Base-by-base conservation (phyloP, 2,888 invertebrate species). In the Catotricha subobsoleta region DNA sequence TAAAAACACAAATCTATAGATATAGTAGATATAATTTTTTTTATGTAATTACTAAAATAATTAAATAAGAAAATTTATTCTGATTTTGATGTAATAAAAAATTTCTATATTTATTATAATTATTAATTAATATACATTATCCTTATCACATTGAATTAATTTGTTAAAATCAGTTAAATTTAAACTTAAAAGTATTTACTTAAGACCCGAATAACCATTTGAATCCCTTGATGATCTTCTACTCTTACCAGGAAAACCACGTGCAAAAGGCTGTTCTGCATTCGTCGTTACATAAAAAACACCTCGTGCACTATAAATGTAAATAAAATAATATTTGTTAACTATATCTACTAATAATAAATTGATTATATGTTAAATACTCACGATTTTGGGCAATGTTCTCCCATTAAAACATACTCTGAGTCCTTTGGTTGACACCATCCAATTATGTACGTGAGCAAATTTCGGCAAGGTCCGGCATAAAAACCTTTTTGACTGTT, bases 201-300 rank as follows among this genome's bases (percentile, higher is more conserved):
- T n/a, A n/a, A n/a, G n/a, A n/a, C n/a, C n/a, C n/a, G n/a, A n/a
- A n/a, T n/a, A n/a, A n/a, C n/a, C n/a, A n/a, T n/a, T n/a, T n/a
- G n/a, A n/a, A n/a, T n/a, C n/a, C n/a, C n/a, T n/a, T n/a, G n/a
- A n/a, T n/a, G 33, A 33, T 33, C 33, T 5, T 33, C 19, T 19
- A 16, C 2, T 19, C 3, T 29, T 29, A 8, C 71, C 76, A 12
- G 81, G 82, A 53, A 77, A 79, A 7, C 87, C 87, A 56, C 80
- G 70, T n/a, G 86, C 83, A 61, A 79, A 87, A 2, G 87, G 87
- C 45, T 78, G 79, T 54, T 76, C 74, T 3, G 78, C 76, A 62
- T 84, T 84, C 40, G 86, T 87, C 43, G 79, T 78, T n/a, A 87
- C 79, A 58, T 87, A 87, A 56, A 76, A 87, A 13, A 79, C 73